Percentiles rank a stretch among this genome's conserved stretches.
phyloP scores from a whole-genome alignment of 1,140 invertebrate genomes.

The Hormaphis cornu region DNA sequence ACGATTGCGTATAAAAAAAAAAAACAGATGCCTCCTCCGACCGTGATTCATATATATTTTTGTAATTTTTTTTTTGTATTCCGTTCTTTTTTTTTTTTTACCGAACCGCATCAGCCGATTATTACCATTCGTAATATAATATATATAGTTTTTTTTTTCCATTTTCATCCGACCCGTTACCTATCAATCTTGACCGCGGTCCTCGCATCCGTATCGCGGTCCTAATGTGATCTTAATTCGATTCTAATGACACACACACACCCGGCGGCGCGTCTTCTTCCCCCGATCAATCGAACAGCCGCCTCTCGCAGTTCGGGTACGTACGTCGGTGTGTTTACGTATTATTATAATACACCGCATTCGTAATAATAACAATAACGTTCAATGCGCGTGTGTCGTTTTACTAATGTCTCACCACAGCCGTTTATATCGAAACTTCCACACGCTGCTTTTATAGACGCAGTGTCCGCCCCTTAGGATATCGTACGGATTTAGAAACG shows the following conservation, averaged over 20 bases:
- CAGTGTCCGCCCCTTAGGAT: neutral
- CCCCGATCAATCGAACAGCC: slow-evolving; percentile 29
- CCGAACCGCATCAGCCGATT: slow-evolving; percentile 18
- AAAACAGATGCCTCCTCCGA: neutral
- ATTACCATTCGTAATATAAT: slow-evolving; percentile 28
- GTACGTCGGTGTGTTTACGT: neutral
- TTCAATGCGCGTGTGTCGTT: neutral
- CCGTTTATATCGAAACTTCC: no score
- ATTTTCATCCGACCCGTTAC: slow-evolving; percentile 15
- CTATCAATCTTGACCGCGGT: slow-evolving; percentile 33
- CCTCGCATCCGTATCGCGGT: slow-evolving; percentile 22
- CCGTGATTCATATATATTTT: neutral
- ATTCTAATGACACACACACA: slow-evolving; percentile 30
- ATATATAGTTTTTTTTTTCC: neutral
- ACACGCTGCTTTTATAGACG: no score
- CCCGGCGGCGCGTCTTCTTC: slow-evolving; percentile 29
- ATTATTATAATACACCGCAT: neutral
- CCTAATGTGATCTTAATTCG: slow-evolving; percentile 32
- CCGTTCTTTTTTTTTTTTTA: slow-evolving; percentile 22
- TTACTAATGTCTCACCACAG: slow-evolving; percentile 1
- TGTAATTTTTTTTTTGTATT: slow-evolving; percentile 7
- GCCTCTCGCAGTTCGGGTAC: neutral
- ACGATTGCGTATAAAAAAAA: neutral
- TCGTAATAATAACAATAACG: neutral
- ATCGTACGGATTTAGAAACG: neutral